Evolutionary conservation across 2,797 vertebrate species (phyloP), one percentile per base, ranked within the genome.

Genomic region (Chrysocyon brachyurus): DNA sequence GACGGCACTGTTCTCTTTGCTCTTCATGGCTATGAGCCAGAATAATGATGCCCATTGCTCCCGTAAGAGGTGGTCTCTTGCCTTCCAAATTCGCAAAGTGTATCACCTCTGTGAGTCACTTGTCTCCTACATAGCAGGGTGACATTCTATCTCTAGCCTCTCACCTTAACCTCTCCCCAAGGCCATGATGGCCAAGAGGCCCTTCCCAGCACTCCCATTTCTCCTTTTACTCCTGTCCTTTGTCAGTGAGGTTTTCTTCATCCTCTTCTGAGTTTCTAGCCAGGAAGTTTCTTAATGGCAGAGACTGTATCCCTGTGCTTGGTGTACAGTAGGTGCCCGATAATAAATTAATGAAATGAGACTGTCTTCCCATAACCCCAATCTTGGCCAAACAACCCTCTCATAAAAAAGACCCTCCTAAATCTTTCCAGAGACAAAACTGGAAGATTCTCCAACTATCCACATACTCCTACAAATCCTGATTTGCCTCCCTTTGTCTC

Each of bases 241-340:
- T 73, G 40, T 24, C 61, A 68, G 1, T 57, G 46, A 88, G 33
- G 15, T 81, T 92, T 92, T 59, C 90, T 82, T 88, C 28, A 40
- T 46, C 77, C 54, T 22, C 15, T 54, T 95, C 64, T 91, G 54
- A 40, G 33, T 94, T 92, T 92, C 86, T 94, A 78, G 31, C 24
- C 77, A 89, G 4, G 46, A 54, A 36, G 6, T 57, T 87, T 92
- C 91, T 87, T 57, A 94, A 88, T 33, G 49, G 46, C 33, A 93
- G 12, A 70, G 15, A 73, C 31, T 82, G 5, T 54, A 70, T 64
- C 36, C 54, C 81, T 63, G 0, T n/a, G 40, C 33, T 52, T 75
- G 28, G 49, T 24, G 33, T n/a, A 66, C 0, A 95, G 21, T 0
- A 21, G 11, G 8, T 31, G 26, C 33, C n/a, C 3, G 31, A 64